Base-by-base conservation (phyloP, 2,888 invertebrate species). In the Prionchulus punctatus region DNA sequence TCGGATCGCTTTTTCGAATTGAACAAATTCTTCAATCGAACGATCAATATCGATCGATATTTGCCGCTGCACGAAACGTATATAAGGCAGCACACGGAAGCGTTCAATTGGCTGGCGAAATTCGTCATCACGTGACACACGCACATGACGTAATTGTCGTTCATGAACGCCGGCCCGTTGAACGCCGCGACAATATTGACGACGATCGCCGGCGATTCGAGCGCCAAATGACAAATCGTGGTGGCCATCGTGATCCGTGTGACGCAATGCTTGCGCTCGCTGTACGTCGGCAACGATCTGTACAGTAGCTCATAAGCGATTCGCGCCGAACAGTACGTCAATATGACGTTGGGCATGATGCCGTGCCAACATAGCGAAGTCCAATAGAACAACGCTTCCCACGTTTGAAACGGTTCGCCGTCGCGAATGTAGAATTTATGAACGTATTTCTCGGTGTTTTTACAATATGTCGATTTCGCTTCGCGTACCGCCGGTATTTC, bases 221-320 rank as follows among this genome's bases (percentile, higher is more conserved):
- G 23, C 12, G 23, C 45, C 23, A 45, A 23, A 54, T 61, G 61
- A 12, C 62, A 60, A 2, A 62, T 55, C 26, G 67, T 67, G 1
- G 67, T 67, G 55, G 67, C 66, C 30, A 67, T 57, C 4, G 67
- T 67, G 53, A 67, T 67, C 3, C 66, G 57, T 1, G 67, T 67
- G n/a, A 67, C 67, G 49, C 64, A 64, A 0, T 66, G 62, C 53
- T 67, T 67, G 54, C 67, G 66, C 1, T 64, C 57, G 12, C 63
- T 63, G 55, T 57, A 63, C 60, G 31, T 18, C n/a, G 49, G 50
- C 53, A 25, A n/a, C 49, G 21, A 27, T 30, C 4, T 4, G 15
- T 28, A 30, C n/a, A 27, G 25, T 18, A 51, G 21, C 42, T 55
- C 27, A 18, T 51, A 23, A 4, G 56, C 18, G 27, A 56, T 51